phyloP scores from a whole-genome alignment of 92 coral and sea anemone genomes.

The Umimayanthus kanabou region DNA sequence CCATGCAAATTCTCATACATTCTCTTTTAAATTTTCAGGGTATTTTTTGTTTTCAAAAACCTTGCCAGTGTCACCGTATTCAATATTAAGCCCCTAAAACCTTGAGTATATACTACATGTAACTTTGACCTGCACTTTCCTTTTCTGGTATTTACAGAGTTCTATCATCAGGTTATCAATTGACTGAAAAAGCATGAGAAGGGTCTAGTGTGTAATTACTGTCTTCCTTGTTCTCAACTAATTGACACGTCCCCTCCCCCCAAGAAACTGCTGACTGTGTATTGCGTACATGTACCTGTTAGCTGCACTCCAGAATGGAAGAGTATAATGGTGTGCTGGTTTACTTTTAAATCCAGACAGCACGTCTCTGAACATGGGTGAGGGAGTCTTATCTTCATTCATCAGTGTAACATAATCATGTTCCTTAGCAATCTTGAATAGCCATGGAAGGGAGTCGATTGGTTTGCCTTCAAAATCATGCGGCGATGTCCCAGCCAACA shows the following conservation, averaged over 20 bases:
- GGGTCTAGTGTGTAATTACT: too few species aligned
- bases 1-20: too few species aligned
- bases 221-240: too few species aligned
- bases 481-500: slow-evolving; percentile 52
- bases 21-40: too few species aligned
- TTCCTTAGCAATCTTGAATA: slow-evolving; percentile 72
- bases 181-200: too few species aligned
- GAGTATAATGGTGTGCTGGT: slow-evolving; percentile 74
- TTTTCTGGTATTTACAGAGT: too few species aligned
- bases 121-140: too few species aligned
- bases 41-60: too few species aligned
- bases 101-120: too few species aligned
- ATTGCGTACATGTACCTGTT: slow-evolving; percentile 47
- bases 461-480: not conserved
- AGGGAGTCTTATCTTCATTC: slow-evolving; percentile 71
- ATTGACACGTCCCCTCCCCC: not conserved
- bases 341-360: slow-evolving; percentile 63
- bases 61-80: too few species aligned
- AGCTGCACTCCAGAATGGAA: slow-evolving; percentile 80
- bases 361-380: slow-evolving; percentile 64
- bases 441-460: slow-evolving; percentile 66
- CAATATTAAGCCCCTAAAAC: too few species aligned
- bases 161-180: too few species aligned
- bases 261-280: not conserved
- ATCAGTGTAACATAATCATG: slow-evolving; percentile 76